Evolutionary conservation across 2,797 vertebrate genomes (phyloP), one percentile per base, ranked within the genome.

Genomic region (Hippoglossus hippoglossus): DNA sequence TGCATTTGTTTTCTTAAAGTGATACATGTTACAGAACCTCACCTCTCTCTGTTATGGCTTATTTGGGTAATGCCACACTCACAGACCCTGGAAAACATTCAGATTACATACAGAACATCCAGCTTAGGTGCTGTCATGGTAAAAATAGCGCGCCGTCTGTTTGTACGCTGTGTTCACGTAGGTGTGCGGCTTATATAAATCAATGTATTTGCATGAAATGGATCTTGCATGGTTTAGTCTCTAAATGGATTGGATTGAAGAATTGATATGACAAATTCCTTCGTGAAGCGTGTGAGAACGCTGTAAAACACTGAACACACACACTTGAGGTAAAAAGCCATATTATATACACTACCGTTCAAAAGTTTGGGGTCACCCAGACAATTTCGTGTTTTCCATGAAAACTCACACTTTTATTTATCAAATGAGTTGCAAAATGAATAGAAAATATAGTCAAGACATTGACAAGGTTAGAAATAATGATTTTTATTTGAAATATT

Each of bases 91-190:
- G 24, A 67, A 73, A 66, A 76, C 19, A 82, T 74, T 78, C 72
- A 80, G 80, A 90, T 76, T 0, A 46, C 56, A 84, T 85, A 73
- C n/a, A 78, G 78, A 86, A 28, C 36, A 22, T 50, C 21, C 11
- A 26, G 21, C 3, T 24, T 46, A 16, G 26, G 2, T 12, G 22
- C 22, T 41, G 31, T 5, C 19, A 13, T 12, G 2, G 34, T 60
- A 39, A 73, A 61, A 61, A 66, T 19, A 54, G 46, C 1, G 2
- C 10, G 2, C 15, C 1, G 4, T 65, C 47, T 63, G 24, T 58
- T 52, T 70, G 3, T 63, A 9, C 7, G 0, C 12, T 67, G 26
- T 57, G 22, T 34, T 7, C 15, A 24, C 11, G 2, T 44, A 4
- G 26, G 19, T 52, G 51, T 61, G 62, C 44, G 47, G 36, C 36